These are phyloP conservation scores for Meandrusa payeni DNA, from an alignment of 2,888 invertebrate species.

Conservation along the genomic window DNA sequence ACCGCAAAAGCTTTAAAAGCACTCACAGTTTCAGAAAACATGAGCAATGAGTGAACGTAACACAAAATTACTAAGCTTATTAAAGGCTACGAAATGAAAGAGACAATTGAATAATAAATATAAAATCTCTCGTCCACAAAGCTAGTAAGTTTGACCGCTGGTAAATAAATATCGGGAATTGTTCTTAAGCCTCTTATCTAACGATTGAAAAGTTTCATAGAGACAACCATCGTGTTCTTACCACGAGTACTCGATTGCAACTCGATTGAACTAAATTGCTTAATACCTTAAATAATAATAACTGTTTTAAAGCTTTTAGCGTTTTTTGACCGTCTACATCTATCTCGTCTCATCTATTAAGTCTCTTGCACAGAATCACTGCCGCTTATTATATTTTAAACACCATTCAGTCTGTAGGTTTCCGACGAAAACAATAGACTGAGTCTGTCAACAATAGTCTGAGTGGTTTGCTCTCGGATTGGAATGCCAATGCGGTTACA, in stretches of 20 bases:
- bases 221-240: constrained; percentile 49
- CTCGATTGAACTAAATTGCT: constrained; percentile 32
- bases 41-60: neutral
- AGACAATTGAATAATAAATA: constrained; percentile 64
- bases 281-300: too few relatives aligned
- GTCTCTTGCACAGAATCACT: too few relatives aligned
- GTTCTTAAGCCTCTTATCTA: constrained; percentile 70
- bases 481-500: too few relatives aligned
- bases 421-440: too few relatives aligned
- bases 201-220: constrained; percentile 66
- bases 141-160: constrained; percentile 40
- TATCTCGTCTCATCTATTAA: too few relatives aligned
- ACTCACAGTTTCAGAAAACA: constrained; percentile 12
- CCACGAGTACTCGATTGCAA: constrained; percentile 38
- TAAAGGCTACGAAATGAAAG: constrained; percentile 35
- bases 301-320: too few relatives aligned
- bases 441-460: too few relatives aligned
- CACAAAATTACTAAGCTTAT: constrained; percentile 25
- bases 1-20: constrained; percentile 10
- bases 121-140: constrained; percentile 54
- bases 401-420: too few relatives aligned
- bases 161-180: constrained; percentile 65
- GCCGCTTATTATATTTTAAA: too few relatives aligned
- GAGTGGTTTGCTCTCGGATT: too few relatives aligned
- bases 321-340: too few relatives aligned